Percentiles rank a stretch among this genome's conserved stretches.
Evolutionary conservation across 1,140 invertebrate species (phyloP).

Genomic region (Drosophila serrata): DNA sequence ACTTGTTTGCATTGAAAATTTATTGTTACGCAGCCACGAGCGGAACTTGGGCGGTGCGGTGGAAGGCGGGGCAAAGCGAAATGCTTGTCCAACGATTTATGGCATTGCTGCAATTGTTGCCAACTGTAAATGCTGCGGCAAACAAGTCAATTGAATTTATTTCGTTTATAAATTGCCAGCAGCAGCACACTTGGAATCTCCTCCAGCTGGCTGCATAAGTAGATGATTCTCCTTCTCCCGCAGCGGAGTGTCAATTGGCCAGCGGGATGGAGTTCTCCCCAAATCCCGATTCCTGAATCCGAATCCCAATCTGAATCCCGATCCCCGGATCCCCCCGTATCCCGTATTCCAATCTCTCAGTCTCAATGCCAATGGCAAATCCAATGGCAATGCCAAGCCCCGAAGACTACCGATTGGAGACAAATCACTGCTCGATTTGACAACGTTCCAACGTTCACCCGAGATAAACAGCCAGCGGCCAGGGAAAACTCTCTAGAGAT

Average conservation of each 20-base stretch:
- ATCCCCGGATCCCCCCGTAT: no score
- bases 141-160: slow-evolving; percentile 84
- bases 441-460: slow-evolving; percentile 49
- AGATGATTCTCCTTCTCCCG: slow-evolving; percentile 35
- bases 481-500: slow-evolving; percentile 45
- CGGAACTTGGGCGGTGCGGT: slow-evolving; percentile 11
- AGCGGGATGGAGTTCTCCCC: slow-evolving; percentile 34
- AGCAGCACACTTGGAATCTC: slow-evolving; percentile 39
- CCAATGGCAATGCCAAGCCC: slow-evolving; percentile 12
- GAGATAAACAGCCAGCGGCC: slow-evolving; percentile 25
- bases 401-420: slow-evolving; percentile 60
- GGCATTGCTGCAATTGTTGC: slow-evolving; percentile 84
- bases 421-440: slow-evolving; percentile 79
- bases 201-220: slow-evolving; percentile 31
- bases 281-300: slow-evolving; percentile 8
- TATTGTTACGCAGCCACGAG: slow-evolving; percentile 76
- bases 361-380: slow-evolving; percentile 10
- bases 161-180: slow-evolving; percentile 82
- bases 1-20: slow-evolving; percentile 84
- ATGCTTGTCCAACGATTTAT: slow-evolving; percentile 76
- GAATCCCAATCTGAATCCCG: slow-evolving; percentile 7
- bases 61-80: slow-evolving; percentile 12
- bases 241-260: slow-evolving; percentile 71
- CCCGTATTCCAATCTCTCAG: slow-evolving; percentile 4
- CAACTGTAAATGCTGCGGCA: slow-evolving; percentile 83